Conservation (phyloP, 2,113 vertebrate genomes). For the Lucifuga dentata region DNA sequence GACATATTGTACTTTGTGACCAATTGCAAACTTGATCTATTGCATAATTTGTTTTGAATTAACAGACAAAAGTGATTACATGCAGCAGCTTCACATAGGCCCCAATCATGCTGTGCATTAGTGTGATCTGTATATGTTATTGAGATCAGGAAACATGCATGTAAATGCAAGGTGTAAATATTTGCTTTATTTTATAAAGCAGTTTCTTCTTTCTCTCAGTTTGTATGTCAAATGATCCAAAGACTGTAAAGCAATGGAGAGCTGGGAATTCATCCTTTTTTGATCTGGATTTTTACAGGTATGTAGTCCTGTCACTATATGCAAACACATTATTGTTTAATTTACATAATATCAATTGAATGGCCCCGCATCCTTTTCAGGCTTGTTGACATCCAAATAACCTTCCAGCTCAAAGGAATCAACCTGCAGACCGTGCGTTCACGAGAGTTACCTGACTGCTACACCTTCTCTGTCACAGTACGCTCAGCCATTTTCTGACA, state of each 20-base stretch:
- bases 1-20: no score
- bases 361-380: constrained; percentile 72
- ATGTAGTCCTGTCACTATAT: constrained; percentile 14
- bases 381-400: constrained; percentile 89
- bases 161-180: no score
- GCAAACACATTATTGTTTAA: not conserved
- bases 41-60: no score
- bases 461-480: constrained; percentile 89
- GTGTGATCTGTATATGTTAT: no score
- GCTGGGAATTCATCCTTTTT: constrained; percentile 88
- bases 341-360: not conserved
- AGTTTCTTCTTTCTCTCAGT: constrained; percentile 74
- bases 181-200: not conserved
- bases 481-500: not conserved
- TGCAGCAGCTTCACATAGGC: no score
- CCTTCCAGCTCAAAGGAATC: constrained; percentile 92
- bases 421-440: constrained; percentile 91
- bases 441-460: constrained; percentile 93
- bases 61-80: no score
- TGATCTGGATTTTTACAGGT: constrained; percentile 94
- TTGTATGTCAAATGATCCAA: constrained; percentile 85
- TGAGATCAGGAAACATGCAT: no score
- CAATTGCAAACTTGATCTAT: no score
- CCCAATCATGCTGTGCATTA: no score
- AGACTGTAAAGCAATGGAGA: constrained; percentile 76